Base-by-base conservation (phyloP, 2,888 invertebrate genomes). In the Apodemia hepburni region DNA sequence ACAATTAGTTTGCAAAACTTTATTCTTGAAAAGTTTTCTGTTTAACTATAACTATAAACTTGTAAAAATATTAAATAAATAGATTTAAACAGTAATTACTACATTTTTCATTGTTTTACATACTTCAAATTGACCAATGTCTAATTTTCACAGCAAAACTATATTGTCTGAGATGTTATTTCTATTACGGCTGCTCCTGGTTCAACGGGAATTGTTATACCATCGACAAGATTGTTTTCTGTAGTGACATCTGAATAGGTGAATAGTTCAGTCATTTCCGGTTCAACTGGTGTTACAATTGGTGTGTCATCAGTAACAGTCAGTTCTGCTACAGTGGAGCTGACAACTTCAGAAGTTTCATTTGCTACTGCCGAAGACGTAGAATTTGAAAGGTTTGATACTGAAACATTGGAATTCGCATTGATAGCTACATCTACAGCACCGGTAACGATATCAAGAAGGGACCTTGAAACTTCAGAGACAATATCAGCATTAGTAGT, bases 101-200 rank as follows among this genome's bases (percentile, higher is more conserved):
- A 42, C 27, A 27, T 54, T 54, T 54, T 54, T 51, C 3, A 51
- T 51, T 51, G 7, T 27, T 11, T 54, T 17, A 15, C 27, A 42
- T 15, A 15, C 4, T 15, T 42, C 2, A 12, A 3, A 27, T 11
- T 5, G 11, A 22, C 15, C 15, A 5, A 11, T 54, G 12, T 6
- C 27, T 27, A 54, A 15, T 9, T 27, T 11, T 29, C 29, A 12
- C 45, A 35, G 2, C 12, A 51, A 17, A 22, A n/a, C 6, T 45
- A 17, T 29, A 57, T 61, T 79, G 68, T 80, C 70, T 87, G 87
- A 61, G 76, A 69, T 47, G 75, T 76, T 62, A 87, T 76, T 67
- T 87, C 85, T 63, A 89, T 71, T 17, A 89, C 72, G 17, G 80
- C 70, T 22, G 89, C 87, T 51, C 84, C 87, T 3, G 73, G 66